A percentile compares a stretch with the other conserved stretches of the same genome.
These are phyloP conservation scores for Helogale parvula DNA, from an alignment of 2,113 vertebrate genomes.

Conservation along the genomic window DNA sequence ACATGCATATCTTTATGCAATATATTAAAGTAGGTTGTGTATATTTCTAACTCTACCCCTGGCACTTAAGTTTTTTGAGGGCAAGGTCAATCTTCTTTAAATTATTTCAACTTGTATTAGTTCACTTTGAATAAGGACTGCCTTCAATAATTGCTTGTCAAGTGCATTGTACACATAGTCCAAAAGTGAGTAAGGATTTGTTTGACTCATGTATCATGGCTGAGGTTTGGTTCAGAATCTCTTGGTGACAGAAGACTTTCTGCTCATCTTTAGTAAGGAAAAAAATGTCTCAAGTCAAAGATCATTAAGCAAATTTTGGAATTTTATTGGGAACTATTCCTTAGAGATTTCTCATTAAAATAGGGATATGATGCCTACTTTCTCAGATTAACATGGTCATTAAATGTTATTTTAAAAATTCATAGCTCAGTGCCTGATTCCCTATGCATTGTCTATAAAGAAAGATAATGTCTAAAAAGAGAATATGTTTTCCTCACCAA, in stretches of 20 bases:
- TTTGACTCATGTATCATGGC: neutral
- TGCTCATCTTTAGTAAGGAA: neutral
- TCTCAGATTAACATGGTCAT: neutral
- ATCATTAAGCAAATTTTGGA: slow-evolving; percentile 4
- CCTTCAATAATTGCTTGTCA: neutral
- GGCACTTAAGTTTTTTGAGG: neutral
- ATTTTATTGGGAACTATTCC: neutral
- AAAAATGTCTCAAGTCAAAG: slow-evolving; percentile 13
- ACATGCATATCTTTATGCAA: neutral
- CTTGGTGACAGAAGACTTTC: neutral
- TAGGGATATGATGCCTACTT: neutral
- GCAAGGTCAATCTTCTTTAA: slow-evolving; percentile 22
- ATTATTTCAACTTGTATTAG: neutral
- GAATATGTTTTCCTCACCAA: neutral
- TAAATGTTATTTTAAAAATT: slow-evolving; percentile 11
- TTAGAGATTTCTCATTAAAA: slow-evolving; percentile 32
- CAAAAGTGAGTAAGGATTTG: neutral
- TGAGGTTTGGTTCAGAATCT: slow-evolving; percentile 35
- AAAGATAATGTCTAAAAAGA: neutral
- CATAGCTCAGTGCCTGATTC: neutral
- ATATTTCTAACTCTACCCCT: neutral
- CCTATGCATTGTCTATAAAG: neutral
- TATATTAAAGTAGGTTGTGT: neutral
- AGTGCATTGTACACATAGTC: neutral
- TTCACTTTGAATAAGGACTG: neutral